These are phyloP conservation scores for Drosophila nr. perissopoda DNA, from an alignment of 2,888 invertebrate species.

Conservation along the genomic window DNA sequence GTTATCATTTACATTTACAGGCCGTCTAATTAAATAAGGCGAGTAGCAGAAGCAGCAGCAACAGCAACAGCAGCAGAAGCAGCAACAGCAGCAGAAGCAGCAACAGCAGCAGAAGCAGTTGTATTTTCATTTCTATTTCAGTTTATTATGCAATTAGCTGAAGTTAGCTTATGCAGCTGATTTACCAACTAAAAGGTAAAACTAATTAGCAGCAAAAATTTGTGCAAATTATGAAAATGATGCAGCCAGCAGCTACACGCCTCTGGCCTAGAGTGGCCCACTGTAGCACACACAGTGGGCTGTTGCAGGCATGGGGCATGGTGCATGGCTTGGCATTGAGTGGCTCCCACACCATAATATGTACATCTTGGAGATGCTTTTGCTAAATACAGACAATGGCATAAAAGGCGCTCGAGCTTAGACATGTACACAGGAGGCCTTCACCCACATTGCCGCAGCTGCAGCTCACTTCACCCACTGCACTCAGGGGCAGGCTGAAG, in stretches of 20 bases:
- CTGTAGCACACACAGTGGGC: constrained; percentile 34
- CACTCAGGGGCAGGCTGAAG: constrained; percentile 4
- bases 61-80: no score
- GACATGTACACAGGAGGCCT: constrained; percentile 63
- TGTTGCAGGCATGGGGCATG: no score
- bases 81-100: background rate
- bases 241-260: constrained; percentile 15
- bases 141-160: constrained; percentile 67
- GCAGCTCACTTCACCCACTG: constrained; percentile 60
- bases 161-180: constrained; percentile 40
- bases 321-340: constrained; percentile 65
- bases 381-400: constrained; percentile 68
- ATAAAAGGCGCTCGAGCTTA: constrained; percentile 66
- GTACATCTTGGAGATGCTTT: constrained; percentile 16
- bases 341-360: constrained; percentile 44
- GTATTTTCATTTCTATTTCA: constrained; percentile 28
- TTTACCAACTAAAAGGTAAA: constrained; percentile 56
- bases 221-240: constrained; percentile 66
- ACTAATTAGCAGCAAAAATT: constrained; percentile 65
- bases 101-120: background rate
- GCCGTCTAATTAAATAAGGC: constrained; percentile 67
- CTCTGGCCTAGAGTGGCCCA: constrained; percentile 35
- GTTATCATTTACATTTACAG: constrained; percentile 46
- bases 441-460: constrained; percentile 73
- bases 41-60: background rate